Evolutionary conservation across 2,888 invertebrate genomes (phyloP).

Genomic region (Fissipunctia ypsillon): DNA sequence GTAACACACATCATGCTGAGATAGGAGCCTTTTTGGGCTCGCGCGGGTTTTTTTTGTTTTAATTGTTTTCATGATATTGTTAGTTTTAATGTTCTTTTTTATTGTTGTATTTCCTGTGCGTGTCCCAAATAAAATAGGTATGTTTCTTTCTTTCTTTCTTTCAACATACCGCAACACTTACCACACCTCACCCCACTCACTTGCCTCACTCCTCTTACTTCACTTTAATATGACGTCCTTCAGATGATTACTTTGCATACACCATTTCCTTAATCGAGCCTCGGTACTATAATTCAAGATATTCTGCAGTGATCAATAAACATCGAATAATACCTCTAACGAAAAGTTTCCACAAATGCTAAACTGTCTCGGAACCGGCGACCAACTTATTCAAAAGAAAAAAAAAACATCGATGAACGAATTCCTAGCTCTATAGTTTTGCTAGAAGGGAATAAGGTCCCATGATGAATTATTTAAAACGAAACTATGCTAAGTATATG

Average conservation of each 20-base stretch:
- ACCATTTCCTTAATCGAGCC: slow-evolving; percentile 31
- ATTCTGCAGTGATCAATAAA: slow-evolving; percentile 47
- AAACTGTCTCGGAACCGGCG: slow-evolving; percentile 46
- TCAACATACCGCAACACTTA: too few relatives aligned
- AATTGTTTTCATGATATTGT: too few relatives aligned
- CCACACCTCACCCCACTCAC: too few relatives aligned
- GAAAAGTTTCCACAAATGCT: slow-evolving; percentile 50
- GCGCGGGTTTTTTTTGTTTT: too few relatives aligned
- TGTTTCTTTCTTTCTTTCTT: too few relatives aligned
- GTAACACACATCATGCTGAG: too few relatives aligned
- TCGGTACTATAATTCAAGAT: slow-evolving; percentile 42
- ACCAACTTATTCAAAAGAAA: slow-evolving; percentile 41
- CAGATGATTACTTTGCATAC: background rate
- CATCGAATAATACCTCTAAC: slow-evolving; percentile 46
- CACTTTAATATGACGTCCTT: background rate
- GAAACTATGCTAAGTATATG: too few relatives aligned
- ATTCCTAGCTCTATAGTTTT: background rate
- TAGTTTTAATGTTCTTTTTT: too few relatives aligned
- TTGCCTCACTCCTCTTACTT: too few relatives aligned
- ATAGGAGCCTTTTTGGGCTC: too few relatives aligned
- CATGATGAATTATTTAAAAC: background rate
- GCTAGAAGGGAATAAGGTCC: slow-evolving; percentile 14
- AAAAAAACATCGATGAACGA: slow-evolving; percentile 23
- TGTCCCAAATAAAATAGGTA: too few relatives aligned
- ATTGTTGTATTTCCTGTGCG: too few relatives aligned